These are phyloP conservation scores for Orycteropus afer DNA, from an alignment of 2,113 vertebrate species.

Conservation along the genomic window DNA sequence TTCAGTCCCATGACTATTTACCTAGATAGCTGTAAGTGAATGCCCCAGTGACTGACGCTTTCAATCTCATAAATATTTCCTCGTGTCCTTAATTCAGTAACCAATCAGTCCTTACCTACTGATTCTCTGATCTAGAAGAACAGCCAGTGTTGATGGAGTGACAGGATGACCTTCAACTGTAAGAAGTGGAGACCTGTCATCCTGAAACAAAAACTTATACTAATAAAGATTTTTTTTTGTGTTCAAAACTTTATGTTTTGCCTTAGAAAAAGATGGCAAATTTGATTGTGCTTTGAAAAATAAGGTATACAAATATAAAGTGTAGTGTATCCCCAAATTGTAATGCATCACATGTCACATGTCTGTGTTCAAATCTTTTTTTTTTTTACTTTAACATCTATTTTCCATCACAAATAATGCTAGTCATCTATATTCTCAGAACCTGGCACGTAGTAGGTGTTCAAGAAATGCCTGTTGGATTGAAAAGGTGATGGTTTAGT, in stretches of 20 bases:
- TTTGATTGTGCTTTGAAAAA: constrained; percentile 31
- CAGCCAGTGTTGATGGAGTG: not conserved
- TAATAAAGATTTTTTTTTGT: not conserved
- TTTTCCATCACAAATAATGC: not conserved
- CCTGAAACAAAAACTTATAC: not conserved
- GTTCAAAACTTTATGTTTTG: not conserved
- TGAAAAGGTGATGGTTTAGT: not conserved
- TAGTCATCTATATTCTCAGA: not conserved
- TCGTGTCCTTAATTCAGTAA: not conserved
- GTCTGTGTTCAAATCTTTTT: not conserved
- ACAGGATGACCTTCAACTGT: not conserved
- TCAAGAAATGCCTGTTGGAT: not conserved
- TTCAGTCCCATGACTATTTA: not conserved
- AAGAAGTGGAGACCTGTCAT: not conserved
- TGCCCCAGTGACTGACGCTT: not conserved
- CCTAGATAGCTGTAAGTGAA: not conserved
- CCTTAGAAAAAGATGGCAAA: not conserved
- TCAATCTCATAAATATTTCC: not conserved
- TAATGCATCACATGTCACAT: not conserved
- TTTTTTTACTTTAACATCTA: not conserved
- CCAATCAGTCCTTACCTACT: not conserved
- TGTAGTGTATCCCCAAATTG: not conserved
- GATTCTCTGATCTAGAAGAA: not conserved
- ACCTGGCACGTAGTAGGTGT: not conserved
- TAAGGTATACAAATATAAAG: not conserved